Evolutionary conservation across 2,113 vertebrate species (phyloP), one percentile per base, ranked within the genome.

Genomic region (Apodemus sylvaticus): DNA sequence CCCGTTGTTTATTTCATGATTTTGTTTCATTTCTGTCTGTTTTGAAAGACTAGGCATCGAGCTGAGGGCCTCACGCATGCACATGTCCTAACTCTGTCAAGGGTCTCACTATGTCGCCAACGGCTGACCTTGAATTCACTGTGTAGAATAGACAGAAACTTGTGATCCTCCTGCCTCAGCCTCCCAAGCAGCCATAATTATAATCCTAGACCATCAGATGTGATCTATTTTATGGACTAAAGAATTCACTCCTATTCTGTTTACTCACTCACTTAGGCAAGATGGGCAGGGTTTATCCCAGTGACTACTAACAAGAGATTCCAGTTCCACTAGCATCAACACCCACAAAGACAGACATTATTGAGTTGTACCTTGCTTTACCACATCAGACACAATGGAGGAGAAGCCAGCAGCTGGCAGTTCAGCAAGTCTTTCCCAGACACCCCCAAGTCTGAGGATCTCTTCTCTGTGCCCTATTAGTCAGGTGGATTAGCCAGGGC

Each of bases 191-290:
- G 68, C 86, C 58, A 13, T 0, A n/a, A 71, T 26, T n/a, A n/a
- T 12, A 87, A 68, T 12, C 85, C 31, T 16, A 22, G 48, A 55
- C 13, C 14, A 2, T 22, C 20, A 53, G 86, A 8, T 6, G 2
- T 3, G 22, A 36, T 51, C 45, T 51, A 58, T 77, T 94, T 86
- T 83, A 93, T 83, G 60, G 70, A 42, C 68, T 74, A 73, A 62
- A 45, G 16, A 94, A 95, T 95, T 68, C 20, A 45, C 83, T 96
- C 16, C 45, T 7, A 74, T 78, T 93, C 71, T 79, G 14, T 26
- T 4, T 8, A 31, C 22, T 36, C 20, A n/a, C 60, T 71, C 62
- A 74, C 13, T 83, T 74, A 71, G 14, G 71, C 53, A 68, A 53
- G 86, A 76, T 45, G 26, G 16, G 45, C 53, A 73, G 55, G 76